phyloP scores from a whole-genome alignment of 2,888 invertebrate genomes.

The Synergus itoensis region DNA sequence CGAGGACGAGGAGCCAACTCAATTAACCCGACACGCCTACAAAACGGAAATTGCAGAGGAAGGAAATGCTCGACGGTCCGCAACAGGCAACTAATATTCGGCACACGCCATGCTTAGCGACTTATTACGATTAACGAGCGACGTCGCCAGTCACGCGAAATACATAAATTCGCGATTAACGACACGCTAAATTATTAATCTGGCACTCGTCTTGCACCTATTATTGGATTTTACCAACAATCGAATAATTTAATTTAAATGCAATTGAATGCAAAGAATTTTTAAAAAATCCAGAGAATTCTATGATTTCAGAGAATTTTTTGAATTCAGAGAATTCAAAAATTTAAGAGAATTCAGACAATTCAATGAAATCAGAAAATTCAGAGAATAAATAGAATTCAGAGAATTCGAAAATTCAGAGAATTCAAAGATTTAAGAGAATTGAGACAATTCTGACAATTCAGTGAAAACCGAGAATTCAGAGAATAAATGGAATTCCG shows the following conservation, averaged over 20 bases:
- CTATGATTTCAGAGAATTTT: no score
- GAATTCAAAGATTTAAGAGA: no score
- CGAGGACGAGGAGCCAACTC: slow-evolving; percentile 37
- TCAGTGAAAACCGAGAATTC: no score
- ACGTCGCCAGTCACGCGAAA: slow-evolving; percentile 30
- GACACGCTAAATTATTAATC: background rate
- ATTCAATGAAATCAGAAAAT: no score
- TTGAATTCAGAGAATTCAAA: no score
- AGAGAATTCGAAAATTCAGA: no score
- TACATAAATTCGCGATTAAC: slow-evolving; percentile 13
- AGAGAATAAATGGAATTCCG: no score
- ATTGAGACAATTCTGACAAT: no score
- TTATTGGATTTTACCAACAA: background rate
- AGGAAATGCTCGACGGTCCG: slow-evolving; percentile 56
- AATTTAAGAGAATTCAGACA: no score
- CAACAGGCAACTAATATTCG: slow-evolving; percentile 59
- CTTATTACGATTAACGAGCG: slow-evolving; percentile 35
- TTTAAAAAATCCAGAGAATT: no score
- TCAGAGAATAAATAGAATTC: no score
- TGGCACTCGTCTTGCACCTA: background rate
- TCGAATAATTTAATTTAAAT: background rate
- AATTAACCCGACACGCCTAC: slow-evolving; percentile 54
- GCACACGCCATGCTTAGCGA: slow-evolving; percentile 40
- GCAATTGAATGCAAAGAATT: background rate
- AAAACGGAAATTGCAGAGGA: slow-evolving; percentile 55